phyloP scores from a whole-genome alignment of 2,888 invertebrate species.

The Aporophyla lueneburgensis region DNA sequence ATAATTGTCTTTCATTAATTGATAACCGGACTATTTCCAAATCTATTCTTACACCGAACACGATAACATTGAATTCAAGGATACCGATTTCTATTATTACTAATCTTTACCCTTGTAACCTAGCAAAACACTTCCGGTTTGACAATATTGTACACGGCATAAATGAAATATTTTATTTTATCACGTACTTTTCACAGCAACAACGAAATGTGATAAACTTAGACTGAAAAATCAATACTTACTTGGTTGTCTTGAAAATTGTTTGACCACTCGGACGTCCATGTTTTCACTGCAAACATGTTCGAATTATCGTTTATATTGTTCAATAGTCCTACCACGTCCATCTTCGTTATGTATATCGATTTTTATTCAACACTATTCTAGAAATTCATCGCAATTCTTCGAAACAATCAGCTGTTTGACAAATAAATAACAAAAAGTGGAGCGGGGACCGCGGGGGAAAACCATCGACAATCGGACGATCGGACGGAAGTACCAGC shows the following conservation, averaged over 20 bases:
- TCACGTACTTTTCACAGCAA: constrained; percentile 30
- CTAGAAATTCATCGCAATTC: constrained; percentile 65
- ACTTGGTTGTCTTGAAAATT: constrained; percentile 89
- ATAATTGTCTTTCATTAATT: constrained; percentile 47
- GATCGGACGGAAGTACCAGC: constrained; percentile 23
- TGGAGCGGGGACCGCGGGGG: constrained; percentile 35
- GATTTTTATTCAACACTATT: constrained; percentile 54
- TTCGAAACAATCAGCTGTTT: constrained; percentile 77
- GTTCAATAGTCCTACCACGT: constrained; percentile 86
- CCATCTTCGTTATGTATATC: constrained; percentile 79
- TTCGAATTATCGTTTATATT: constrained; percentile 87
- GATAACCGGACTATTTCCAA: constrained; percentile 51
- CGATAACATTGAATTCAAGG: constrained; percentile 77
- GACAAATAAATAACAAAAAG: constrained; percentile 69
- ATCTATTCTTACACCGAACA: constrained; percentile 65
- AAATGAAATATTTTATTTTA: constrained; percentile 3
- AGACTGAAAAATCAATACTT: constrained; percentile 75
- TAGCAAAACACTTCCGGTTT: constrained; percentile 51
- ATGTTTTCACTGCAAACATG: constrained; percentile 88
- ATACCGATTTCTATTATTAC: constrained; percentile 67
- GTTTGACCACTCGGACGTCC: constrained; percentile 88
- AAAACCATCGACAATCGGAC: constrained; percentile 38
- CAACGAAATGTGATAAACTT: constrained; percentile 38
- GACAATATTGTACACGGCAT: constrained; percentile 7
- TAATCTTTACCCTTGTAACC: constrained; percentile 53